phyloP scores from a whole-genome alignment of 2,888 invertebrate genomes.

The Allophyes oxyacanthae region DNA sequence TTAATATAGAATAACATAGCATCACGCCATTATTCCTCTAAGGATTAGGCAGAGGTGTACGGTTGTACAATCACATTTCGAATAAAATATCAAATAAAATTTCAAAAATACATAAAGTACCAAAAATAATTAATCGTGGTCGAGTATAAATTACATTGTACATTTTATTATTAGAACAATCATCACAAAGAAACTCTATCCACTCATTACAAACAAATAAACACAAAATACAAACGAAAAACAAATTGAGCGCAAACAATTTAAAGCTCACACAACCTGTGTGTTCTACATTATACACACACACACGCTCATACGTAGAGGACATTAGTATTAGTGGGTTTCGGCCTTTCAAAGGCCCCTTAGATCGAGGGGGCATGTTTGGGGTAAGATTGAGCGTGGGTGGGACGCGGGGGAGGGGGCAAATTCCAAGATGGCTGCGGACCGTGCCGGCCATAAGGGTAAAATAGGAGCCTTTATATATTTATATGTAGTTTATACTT shows the following conservation, averaged over 20 bases:
- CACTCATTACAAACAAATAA: slow-evolving; percentile 34
- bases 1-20: no score
- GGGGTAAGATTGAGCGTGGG: slow-evolving; percentile 87
- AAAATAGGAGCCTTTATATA: slow-evolving; percentile 84
- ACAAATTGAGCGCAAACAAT: slow-evolving; percentile 68
- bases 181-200: slow-evolving; percentile 12
- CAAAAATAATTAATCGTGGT: no score
- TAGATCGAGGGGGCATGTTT: slow-evolving; percentile 85
- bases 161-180: slow-evolving; percentile 5
- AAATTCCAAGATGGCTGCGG: slow-evolving; percentile 87
- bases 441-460: slow-evolving; percentile 88
- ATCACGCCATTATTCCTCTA: no score
- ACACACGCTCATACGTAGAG: slow-evolving; percentile 73
- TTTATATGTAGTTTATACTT: slow-evolving; percentile 79
- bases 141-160: not conserved
- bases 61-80: no score
- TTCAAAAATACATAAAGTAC: no score
- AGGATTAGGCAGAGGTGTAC: no score
- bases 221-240: slow-evolving; percentile 57
- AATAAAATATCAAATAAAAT: no score
- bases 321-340: slow-evolving; percentile 88
- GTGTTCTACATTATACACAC: slow-evolving; percentile 59
- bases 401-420: slow-evolving; percentile 73
- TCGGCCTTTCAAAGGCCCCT: slow-evolving; percentile 88
- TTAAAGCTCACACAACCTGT: slow-evolving; percentile 61